A percentile compares a stretch with the other conserved stretches of the same genome.
phyloP scores from a whole-genome alignment of 2,113 vertebrate genomes.

The Tragelaphus scriptus region DNA sequence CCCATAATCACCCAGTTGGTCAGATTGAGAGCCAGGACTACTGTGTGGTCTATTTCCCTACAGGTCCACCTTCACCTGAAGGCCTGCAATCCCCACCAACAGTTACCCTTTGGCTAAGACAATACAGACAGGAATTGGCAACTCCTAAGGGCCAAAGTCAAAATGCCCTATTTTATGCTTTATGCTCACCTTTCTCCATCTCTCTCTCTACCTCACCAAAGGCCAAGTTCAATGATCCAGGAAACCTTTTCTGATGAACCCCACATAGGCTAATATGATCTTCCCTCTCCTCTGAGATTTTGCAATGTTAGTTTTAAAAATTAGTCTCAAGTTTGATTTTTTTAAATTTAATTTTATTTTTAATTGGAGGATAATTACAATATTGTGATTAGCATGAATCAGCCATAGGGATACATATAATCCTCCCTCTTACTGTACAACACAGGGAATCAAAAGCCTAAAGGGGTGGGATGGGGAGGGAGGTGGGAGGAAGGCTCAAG shows the following conservation, averaged over 20 bases:
- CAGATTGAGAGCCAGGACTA: neutral
- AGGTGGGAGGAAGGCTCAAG: neutral
- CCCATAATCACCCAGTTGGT: neutral
- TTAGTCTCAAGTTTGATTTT: neutral
- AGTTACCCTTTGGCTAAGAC: neutral
- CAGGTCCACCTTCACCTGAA: neutral
- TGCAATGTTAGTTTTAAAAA: neutral
- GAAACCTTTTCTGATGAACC: neutral
- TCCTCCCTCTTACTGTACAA: neutral
- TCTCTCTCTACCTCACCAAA: neutral
- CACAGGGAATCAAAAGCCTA: neutral
- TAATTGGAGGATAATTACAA: neutral
- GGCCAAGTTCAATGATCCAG: neutral
- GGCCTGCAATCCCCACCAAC: neutral
- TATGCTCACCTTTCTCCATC: neutral
- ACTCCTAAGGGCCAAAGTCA: neutral
- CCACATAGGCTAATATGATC: neutral
- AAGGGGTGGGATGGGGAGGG: neutral
- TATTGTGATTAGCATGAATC: neutral
- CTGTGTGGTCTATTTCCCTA: rapidly evolving
- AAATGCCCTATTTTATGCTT: neutral
- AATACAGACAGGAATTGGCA: neutral
- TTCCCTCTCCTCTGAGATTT: neutral
- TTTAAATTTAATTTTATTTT: neutral
- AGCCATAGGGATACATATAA: neutral